phyloP scores from a whole-genome alignment of 2,888 invertebrate genomes.

The Lasioglossum villosulum region DNA sequence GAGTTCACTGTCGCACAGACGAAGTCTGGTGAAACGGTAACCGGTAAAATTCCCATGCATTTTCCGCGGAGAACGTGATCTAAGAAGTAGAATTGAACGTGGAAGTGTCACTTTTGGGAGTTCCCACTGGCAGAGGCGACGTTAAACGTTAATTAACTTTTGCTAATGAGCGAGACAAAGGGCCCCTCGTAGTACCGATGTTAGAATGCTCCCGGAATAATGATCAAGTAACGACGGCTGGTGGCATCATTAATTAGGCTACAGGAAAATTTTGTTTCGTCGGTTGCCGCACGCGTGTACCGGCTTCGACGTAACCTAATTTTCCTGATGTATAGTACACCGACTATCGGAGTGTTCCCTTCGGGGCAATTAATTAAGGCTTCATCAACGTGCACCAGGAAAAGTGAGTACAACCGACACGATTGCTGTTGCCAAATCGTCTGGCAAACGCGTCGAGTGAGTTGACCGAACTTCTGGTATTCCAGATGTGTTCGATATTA shows the following conservation, averaged over 20 bases:
- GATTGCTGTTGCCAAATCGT: not conserved
- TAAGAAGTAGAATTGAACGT: slow-evolving; percentile 1
- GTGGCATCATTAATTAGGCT: slow-evolving; percentile 52
- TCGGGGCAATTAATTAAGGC: slow-evolving; percentile 19
- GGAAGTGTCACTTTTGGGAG: slow-evolving; percentile 8
- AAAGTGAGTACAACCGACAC: not conserved
- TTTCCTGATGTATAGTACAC: slow-evolving; percentile 13
- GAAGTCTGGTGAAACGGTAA: not conserved
- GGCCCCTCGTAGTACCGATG: slow-evolving; percentile 26
- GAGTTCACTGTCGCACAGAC: not conserved
- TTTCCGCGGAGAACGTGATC: not conserved
- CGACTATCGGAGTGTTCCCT: slow-evolving; percentile 14
- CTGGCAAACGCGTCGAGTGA: not conserved
- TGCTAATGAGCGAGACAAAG: slow-evolving; percentile 57
- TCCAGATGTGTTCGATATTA: too few species aligned
- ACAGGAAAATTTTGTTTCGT: slow-evolving; percentile 19
- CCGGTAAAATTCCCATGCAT: slow-evolving; percentile 25
- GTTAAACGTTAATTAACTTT: slow-evolving; percentile 64
- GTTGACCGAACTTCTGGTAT: not conserved
- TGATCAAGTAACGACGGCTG: slow-evolving; percentile 35
- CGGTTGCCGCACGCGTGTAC: not conserved
- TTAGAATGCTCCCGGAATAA: slow-evolving; percentile 35
- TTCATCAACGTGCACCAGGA: too few species aligned
- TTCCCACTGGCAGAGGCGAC: slow-evolving; percentile 30
- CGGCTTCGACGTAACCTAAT: slow-evolving; percentile 21